These are phyloP conservation scores for Holacanthella duospinosa DNA, from an alignment of 2,888 invertebrate genomes.

Conservation along the genomic window DNA sequence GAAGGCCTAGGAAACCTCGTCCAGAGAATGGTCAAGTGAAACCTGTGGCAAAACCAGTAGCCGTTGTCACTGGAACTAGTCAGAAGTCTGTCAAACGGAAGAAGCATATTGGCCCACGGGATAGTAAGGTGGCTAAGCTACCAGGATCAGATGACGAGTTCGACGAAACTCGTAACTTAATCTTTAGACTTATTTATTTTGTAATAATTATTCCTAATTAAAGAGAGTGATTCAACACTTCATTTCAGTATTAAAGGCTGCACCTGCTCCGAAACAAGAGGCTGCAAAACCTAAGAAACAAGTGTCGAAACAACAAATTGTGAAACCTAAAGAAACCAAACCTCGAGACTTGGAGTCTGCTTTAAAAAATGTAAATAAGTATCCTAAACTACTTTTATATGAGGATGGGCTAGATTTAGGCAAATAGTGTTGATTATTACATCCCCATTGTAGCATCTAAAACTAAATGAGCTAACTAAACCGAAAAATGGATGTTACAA, in stretches of 20 bases:
- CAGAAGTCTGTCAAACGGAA: not conserved
- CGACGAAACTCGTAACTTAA: not conserved
- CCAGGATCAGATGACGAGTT: slow-evolving; percentile 2
- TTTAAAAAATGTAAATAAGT: slow-evolving; percentile 10
- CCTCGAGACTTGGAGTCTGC: slow-evolving; percentile 13
- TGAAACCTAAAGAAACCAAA: not conserved
- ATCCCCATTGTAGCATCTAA: no score
- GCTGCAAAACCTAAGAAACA: slow-evolving; percentile 1
- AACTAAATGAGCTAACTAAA: no score
- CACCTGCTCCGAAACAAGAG: not conserved
- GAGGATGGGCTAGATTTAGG: no score
- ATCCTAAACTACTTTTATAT: no score
- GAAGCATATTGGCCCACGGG: slow-evolving; percentile 9
- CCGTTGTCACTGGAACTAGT: not conserved
- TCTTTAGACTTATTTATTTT: not conserved
- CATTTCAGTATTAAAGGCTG: not conserved
- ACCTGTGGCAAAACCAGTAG: not conserved
- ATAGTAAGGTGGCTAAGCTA: slow-evolving; percentile 3
- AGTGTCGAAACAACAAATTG: not conserved
- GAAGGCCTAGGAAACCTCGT: not conserved
- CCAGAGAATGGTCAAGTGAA: not conserved
- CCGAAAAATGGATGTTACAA: no score
- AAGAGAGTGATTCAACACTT: no score
- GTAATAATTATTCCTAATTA: not conserved
- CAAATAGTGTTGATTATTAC: not conserved